These are phyloP conservation scores for Uloborus diversus DNA, from an alignment of 1,140 invertebrate genomes.

Conservation along the genomic window DNA sequence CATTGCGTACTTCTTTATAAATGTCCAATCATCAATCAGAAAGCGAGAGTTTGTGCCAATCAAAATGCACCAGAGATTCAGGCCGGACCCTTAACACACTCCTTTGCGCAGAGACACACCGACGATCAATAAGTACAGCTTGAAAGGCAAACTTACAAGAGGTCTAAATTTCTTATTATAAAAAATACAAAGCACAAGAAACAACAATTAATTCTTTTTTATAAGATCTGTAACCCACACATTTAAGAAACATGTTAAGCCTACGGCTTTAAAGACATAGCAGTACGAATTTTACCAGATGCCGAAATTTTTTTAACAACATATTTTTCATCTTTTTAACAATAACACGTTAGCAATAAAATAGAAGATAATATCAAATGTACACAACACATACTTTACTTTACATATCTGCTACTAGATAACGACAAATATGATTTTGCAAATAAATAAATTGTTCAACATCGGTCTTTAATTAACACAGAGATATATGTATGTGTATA, in stretches of 20 bases:
- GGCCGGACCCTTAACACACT: background rate
- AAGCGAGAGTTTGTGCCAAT: too few relatives aligned
- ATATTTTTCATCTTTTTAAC: constrained; percentile 11
- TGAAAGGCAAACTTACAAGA: constrained; percentile 32
- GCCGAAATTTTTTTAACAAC: constrained; percentile 32
- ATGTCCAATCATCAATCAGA: too few relatives aligned
- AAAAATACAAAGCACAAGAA: constrained; percentile 51
- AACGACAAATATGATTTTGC: constrained; percentile 28
- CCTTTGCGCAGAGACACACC: constrained; percentile 28
- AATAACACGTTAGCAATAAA: constrained; percentile 48
- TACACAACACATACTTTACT: constrained; percentile 51
- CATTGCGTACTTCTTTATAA: too few relatives aligned
- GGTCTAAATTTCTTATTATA: constrained; percentile 23
- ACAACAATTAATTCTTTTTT: constrained; percentile 24
- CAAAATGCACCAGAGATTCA: background rate
- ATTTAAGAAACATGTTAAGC: constrained; percentile 36
- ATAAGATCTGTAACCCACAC: constrained; percentile 24
- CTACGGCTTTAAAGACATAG: constrained; percentile 32
- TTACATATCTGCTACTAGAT: constrained; percentile 45
- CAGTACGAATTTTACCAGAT: constrained; percentile 34
- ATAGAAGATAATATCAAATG: constrained; percentile 51
- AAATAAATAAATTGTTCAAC: background rate
- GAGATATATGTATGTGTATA: too few relatives aligned
- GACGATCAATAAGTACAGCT: constrained; percentile 13
- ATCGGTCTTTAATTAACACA: too few relatives aligned